Evolutionary conservation across 2,113 vertebrate species (phyloP), one percentile per base, ranked within the genome.

Genomic region (Ptilorrhoa leucosticta): DNA sequence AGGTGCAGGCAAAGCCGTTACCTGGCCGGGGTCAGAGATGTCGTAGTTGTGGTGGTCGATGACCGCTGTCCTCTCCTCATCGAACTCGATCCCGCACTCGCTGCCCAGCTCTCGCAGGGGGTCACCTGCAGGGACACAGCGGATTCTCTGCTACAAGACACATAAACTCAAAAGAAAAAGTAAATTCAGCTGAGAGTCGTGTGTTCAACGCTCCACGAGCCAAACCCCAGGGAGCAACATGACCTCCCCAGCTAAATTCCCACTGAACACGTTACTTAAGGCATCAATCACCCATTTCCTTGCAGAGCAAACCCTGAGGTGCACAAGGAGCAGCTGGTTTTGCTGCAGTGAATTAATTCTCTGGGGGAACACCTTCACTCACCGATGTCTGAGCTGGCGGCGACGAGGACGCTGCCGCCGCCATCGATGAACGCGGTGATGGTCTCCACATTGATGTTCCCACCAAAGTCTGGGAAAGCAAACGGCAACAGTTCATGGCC

Each of bases 11-110:
- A 78, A 17, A 19, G 15, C 6, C 5, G 0, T 7, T 94, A 99
- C 99, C 98, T 99, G 99, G 51, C 99, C 99, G 1, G 98, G 98
- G 89, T 99, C 99, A 0, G 99, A 99, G 69, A 99, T 65, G 15
- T 99, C 99, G 0, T 98, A 99, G 97, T 99, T 99, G 97, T 99
- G 99, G 87, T 99, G 99, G 96, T 99, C 99, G 31, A 99, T 99
- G 65, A 99, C 99, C 0, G 98, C 98, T 1, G 99, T 99, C 95
- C 98, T 99, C 68, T 99, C 99, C 95, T 99, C 99, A n/a, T 99
- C 99, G 48, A 99, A 99, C 97, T 99, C 99, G 3, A 99, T 99
- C 11, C 99, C 99, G 24, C 99, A 99, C 95, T 99, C 99, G 3
- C 99, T 99, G 44, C 99, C 99, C 95, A 99, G 97, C 96, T 99